Evolutionary conservation across 1,140 invertebrate genomes (phyloP).

Genomic region (Zaprionus davidi): DNA sequence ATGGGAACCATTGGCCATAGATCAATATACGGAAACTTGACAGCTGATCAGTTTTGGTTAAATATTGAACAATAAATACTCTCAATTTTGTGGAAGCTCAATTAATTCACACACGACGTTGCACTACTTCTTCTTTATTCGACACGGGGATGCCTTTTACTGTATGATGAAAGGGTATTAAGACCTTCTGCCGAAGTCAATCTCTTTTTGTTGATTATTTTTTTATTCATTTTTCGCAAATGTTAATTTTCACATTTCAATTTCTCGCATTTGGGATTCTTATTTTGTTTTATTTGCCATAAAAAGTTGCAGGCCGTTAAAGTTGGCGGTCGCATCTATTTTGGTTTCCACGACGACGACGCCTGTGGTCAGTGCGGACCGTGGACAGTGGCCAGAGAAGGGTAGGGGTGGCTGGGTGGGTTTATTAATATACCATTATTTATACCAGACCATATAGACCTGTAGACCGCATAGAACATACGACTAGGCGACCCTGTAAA

Average conservation of each 20-base stretch:
- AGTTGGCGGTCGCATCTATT: constrained; percentile 70
- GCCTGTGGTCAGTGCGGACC: constrained; percentile 14
- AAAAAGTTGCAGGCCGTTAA: constrained; percentile 74
- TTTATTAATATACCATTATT: constrained; percentile 14
- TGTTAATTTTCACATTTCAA: constrained; percentile 10
- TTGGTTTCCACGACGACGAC: constrained; percentile 29
- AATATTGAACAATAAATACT: too few species aligned
- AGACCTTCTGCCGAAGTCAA: background rate
- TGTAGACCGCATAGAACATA: background rate
- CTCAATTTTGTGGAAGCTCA: too few species aligned
- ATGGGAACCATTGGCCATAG: too few species aligned
- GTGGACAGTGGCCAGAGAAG: background rate
- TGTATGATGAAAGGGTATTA: background rate
- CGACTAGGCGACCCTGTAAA: background rate
- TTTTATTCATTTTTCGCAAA: constrained; percentile 1
- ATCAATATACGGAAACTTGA: too few species aligned
- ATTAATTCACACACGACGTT: too few species aligned
- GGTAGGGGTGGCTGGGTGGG: background rate
- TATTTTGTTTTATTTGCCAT: constrained; percentile 73
- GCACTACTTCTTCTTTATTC: too few species aligned
- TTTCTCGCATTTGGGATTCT: constrained; percentile 27
- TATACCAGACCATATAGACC: constrained; percentile 2
- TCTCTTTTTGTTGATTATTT: background rate
- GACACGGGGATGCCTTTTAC: too few species aligned
- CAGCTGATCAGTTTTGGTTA: too few species aligned